These are phyloP conservation scores for Pseudeuparius sepicola DNA, from an alignment of 2,888 invertebrate genomes.

Conservation along the genomic window DNA sequence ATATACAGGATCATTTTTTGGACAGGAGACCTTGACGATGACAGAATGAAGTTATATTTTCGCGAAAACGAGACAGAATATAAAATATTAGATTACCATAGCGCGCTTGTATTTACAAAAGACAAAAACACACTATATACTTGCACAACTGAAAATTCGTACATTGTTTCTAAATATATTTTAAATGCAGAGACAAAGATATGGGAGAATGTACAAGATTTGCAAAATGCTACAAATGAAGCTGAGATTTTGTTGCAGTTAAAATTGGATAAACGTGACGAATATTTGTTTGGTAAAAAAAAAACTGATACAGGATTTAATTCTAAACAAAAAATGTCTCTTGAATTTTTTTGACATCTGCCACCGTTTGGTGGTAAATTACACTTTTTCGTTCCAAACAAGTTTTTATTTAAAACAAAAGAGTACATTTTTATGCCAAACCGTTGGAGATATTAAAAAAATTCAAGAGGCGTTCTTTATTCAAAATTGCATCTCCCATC, in stretches of 20 bases:
- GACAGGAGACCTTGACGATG: constrained; percentile 72
- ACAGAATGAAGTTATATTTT: constrained; percentile 45
- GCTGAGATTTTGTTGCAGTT: constrained; percentile 71
- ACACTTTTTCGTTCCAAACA: no score
- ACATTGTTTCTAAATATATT: constrained; percentile 42
- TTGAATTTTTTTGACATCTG: no score
- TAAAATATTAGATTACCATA: constrained; percentile 25
- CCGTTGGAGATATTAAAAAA: no score
- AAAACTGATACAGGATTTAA: no score
- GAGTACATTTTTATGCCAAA: no score
- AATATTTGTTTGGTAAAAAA: constrained; percentile 60
- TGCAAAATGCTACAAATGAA: constrained; percentile 59
- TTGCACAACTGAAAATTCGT: constrained; percentile 56
- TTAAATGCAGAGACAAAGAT: constrained; percentile 39
- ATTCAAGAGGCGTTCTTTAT: no score
- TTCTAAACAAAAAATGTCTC: no score
- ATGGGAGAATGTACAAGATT: constrained; percentile 53
- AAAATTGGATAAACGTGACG: constrained; percentile 72
- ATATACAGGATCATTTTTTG: constrained; percentile 68
- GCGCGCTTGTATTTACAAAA: constrained; percentile 61
- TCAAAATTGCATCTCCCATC: no score
- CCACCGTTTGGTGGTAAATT: no score
- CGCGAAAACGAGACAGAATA: constrained; percentile 21
- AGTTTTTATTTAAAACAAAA: no score
- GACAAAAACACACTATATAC: constrained; percentile 57